These are phyloP conservation scores for Anastrepha ludens DNA, from an alignment of 1,140 invertebrate genomes.

Conservation along the genomic window DNA sequence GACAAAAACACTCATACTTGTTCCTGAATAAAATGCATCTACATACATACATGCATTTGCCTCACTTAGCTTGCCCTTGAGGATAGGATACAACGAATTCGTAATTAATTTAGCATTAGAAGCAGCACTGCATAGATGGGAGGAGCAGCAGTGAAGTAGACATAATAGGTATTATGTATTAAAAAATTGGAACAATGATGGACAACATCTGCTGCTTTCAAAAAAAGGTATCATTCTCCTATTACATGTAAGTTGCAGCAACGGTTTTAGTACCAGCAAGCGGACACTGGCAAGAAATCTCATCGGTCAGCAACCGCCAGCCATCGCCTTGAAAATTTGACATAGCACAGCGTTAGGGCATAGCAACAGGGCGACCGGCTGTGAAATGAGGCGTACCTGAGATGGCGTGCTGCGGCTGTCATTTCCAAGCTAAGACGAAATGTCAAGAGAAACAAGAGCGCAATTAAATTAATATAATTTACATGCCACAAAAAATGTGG, in stretches of 20 bases:
- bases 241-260: neutral
- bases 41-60: neutral
- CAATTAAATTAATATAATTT: neutral
- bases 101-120: neutral
- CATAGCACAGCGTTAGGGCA: neutral
- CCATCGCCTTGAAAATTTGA: neutral
- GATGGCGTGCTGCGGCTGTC: neutral
- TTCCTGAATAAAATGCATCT: too few relatives aligned
- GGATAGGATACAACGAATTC: neutral
- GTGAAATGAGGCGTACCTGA: neutral
- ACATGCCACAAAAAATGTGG: too few relatives aligned
- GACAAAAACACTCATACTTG: too few relatives aligned
- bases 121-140: neutral
- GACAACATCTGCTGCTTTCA: neutral
- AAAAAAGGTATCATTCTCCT: neutral
- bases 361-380: neutral
- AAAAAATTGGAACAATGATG: neutral
- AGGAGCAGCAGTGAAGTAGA: neutral
- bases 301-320: slow-evolving; percentile 7
- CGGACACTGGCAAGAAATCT: neutral
- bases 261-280: neutral
- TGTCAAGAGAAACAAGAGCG: neutral
- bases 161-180: neutral
- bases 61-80: neutral
- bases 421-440: neutral